Percentiles rank a stretch among this genome's conserved stretches.
Evolutionary conservation across 2,113 vertebrate genomes (phyloP).

Genomic region (Panthera uncia): DNA sequence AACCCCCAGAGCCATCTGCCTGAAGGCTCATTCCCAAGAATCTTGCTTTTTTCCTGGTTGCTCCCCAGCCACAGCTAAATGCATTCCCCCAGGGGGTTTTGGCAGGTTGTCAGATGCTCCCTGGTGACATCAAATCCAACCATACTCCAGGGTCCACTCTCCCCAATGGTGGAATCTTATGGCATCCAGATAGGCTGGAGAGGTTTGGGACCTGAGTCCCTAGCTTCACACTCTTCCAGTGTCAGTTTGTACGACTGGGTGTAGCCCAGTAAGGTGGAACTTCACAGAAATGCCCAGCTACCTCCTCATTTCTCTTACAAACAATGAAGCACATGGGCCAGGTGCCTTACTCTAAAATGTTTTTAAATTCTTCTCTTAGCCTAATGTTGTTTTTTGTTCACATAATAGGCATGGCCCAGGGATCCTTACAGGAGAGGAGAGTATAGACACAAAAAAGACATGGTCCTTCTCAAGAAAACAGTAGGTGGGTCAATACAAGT

Average conservation of each 20-base stretch:
- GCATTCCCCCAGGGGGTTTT: neutral
- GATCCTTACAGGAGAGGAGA: neutral
- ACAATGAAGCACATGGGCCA: rapidly evolving
- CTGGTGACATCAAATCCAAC: neutral
- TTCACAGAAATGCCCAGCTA: neutral
- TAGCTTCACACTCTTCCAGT: neutral
- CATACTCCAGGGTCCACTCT: neutral
- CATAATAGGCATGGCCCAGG: neutral
- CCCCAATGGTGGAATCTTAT: no score
- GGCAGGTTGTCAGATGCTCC: rapidly evolving
- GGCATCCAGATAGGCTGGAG: neutral
- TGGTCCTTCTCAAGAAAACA: neutral
- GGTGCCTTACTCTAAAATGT: no score
- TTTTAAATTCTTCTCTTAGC: neutral
- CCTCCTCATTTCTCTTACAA: neutral
- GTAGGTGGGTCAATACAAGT: neutral
- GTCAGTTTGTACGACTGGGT: rapidly evolving
- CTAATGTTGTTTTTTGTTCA: neutral
- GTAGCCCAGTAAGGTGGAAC: no score
- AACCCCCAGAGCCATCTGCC: rapidly evolving
- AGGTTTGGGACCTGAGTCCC: neutral
- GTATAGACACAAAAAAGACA: neutral
- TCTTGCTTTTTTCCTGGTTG: neutral
- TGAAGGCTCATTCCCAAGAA: neutral
- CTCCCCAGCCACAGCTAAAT: neutral